phyloP scores from a whole-genome alignment of 2,113 vertebrate species.

The Propithecus coquereli region DNA sequence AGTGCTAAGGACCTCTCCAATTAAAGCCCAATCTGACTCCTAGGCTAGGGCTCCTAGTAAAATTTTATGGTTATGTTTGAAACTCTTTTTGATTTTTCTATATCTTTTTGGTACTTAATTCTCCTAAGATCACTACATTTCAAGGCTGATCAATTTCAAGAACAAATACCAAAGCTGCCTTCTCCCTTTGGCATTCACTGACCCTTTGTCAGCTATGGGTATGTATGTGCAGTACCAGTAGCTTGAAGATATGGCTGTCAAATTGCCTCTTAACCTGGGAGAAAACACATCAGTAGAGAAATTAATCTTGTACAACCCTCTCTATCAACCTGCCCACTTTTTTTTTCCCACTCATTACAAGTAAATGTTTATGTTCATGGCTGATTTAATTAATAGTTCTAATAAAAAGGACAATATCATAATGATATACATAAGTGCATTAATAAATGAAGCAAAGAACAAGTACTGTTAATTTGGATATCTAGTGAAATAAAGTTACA shows the following conservation, averaged over 20 bases:
- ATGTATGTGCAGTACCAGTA: background rate
- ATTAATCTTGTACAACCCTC: constrained; percentile 66
- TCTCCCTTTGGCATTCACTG: background rate
- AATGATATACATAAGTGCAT: background rate
- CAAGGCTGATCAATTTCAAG: background rate
- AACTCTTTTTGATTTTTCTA: background rate
- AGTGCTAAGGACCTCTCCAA: background rate
- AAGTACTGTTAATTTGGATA: background rate
- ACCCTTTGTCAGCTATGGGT: background rate
- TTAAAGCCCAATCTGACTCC: background rate
- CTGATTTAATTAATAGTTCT: constrained; percentile 67
- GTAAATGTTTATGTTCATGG: constrained; percentile 31
- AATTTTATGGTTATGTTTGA: background rate
- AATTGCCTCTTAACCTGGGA: constrained; percentile 49
- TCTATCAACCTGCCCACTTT: constrained; percentile 39
- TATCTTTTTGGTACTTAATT: constrained; percentile 2
- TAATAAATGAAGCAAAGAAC: constrained; percentile 24
- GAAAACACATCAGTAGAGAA: constrained; percentile 42
- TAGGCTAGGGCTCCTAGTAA: background rate
- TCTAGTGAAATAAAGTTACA: background rate
- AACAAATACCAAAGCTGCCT: constrained; percentile 2
- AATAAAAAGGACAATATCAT: constrained; percentile 49
- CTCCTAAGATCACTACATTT: background rate
- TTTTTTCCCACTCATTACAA: constrained; percentile 12
- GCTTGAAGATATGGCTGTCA: constrained; percentile 8